Percentiles rank a stretch among this genome's conserved stretches.
Conservation (phyloP, 2,113 vertebrate genomes). For the Motacilla tschutschensis region DNA sequence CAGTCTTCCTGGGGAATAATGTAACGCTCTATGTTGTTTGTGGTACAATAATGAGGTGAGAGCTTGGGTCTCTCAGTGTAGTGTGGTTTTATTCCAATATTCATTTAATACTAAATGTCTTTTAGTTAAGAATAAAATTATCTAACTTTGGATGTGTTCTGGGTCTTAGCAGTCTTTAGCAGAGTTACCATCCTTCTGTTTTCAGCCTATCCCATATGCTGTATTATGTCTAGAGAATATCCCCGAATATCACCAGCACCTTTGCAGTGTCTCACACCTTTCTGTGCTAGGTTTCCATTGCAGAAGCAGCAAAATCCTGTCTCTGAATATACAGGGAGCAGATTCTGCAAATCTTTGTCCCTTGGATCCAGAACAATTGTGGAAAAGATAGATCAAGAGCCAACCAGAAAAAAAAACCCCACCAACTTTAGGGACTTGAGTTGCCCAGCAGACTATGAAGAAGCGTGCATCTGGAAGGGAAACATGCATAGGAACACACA, state of each 20-base stretch:
- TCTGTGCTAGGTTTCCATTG: background rate
- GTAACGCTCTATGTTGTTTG: background rate
- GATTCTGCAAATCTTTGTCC: background rate
- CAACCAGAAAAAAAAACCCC: background rate
- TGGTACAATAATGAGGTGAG: background rate
- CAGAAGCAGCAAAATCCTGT: background rate
- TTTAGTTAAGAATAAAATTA: background rate
- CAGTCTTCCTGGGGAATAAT: background rate
- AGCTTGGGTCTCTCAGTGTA: background rate
- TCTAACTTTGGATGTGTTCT: background rate
- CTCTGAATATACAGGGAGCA: background rate
- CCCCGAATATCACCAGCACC: background rate
- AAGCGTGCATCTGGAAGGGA: background rate
- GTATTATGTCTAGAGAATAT: background rate
- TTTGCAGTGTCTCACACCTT: background rate
- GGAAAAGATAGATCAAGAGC: background rate
- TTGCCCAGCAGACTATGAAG: background rate
- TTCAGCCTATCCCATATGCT: background rate
- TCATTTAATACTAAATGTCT: background rate
- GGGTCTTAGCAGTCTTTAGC: background rate
- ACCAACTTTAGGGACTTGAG: background rate
- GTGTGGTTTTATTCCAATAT: background rate
- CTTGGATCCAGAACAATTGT: background rate
- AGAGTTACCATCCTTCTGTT: background rate
- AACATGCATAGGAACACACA: fast-evolving